Conservation (phyloP, 2,888 invertebrate genomes). For the Archaeoteleia sp. region DNA sequence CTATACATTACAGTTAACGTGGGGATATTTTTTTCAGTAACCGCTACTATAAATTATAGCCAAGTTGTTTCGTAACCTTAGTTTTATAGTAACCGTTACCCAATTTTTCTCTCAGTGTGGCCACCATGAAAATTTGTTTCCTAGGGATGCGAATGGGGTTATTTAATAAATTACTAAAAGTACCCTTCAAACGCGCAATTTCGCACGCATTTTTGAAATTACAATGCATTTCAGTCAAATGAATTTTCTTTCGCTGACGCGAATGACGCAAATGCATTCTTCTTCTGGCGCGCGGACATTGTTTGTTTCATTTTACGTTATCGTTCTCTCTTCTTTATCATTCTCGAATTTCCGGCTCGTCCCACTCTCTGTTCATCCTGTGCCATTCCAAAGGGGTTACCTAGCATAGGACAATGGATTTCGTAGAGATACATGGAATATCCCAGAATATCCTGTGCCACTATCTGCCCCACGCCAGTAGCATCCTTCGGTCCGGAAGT, state of each 20-base stretch:
- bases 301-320: conserved; percentile 39
- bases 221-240: too few relatives aligned
- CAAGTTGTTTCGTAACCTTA: too few relatives aligned
- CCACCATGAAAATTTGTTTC: too few relatives aligned
- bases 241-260: background rate
- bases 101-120: too few relatives aligned
- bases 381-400: conserved; percentile 52
- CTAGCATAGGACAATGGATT: conserved; percentile 56
- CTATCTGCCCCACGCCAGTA: conserved; percentile 59
- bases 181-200: too few relatives aligned
- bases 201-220: too few relatives aligned
- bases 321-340: conserved; percentile 59
- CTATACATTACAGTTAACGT: too few relatives aligned
- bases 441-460: conserved; percentile 44
- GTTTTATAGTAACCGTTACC: too few relatives aligned
- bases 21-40: too few relatives aligned
- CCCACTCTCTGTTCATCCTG: conserved; percentile 51
- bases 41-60: too few relatives aligned
- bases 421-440: conserved; percentile 51
- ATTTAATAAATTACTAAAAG: too few relatives aligned
- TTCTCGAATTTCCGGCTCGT: conserved; percentile 56
- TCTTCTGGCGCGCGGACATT: conserved; percentile 8
- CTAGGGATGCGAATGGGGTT: too few relatives aligned
- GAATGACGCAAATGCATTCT: conserved; percentile 36
- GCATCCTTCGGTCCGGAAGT: conserved; percentile 64